Base-by-base conservation (phyloP, 2,888 invertebrate genomes). In the Drosophila barbarae region DNA sequence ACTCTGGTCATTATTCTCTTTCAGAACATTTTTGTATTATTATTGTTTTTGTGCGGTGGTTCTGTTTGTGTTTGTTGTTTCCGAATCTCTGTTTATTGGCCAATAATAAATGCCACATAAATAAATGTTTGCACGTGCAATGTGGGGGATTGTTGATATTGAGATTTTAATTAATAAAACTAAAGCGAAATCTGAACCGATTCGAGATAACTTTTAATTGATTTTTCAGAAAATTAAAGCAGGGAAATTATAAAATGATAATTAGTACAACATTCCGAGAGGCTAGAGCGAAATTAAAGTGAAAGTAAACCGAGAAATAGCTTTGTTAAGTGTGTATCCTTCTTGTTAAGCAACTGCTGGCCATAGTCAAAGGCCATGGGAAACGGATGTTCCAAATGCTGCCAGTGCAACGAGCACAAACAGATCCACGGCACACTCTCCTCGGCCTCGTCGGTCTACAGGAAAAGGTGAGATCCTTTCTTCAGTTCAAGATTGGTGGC, bases 341-440 rank as follows among this genome's bases (percentile, higher is more conserved):
- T 23, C 4, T 23, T 18, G 10, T 10, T 18, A 38, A 38, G 1
- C 18, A 5, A 18, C 32, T 15, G 35, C 8, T 15, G 9, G 9
- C 36, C 15, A 8, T 18, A 44, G 23, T 32, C 13, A 42, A 30
- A 58, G 59, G 56, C 36, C 66, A 89, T 90, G 89, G 89, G 89
- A 75, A 90, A 90, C 87, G 88, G 89, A 76, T 90, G 90, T 75
- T 89, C 90, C 32, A 89, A 88, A 74, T 90, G 89, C 80, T 90
- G 90, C 75, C 84, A 88, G 69, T 88, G 89, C 76, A 86, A 85
- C 71, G 87, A 89, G 57, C 86, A 87, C 67, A 87, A 89, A 69
- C 85, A 88, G 72, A 78, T 84, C 55, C 80, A 88, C 54, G 87
- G 87, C 71, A 86, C 86, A 58, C 84, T 89, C 57, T 89, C 89